Base-by-base conservation (phyloP, 2,113 vertebrate species). In the Echinops telfairi region DNA sequence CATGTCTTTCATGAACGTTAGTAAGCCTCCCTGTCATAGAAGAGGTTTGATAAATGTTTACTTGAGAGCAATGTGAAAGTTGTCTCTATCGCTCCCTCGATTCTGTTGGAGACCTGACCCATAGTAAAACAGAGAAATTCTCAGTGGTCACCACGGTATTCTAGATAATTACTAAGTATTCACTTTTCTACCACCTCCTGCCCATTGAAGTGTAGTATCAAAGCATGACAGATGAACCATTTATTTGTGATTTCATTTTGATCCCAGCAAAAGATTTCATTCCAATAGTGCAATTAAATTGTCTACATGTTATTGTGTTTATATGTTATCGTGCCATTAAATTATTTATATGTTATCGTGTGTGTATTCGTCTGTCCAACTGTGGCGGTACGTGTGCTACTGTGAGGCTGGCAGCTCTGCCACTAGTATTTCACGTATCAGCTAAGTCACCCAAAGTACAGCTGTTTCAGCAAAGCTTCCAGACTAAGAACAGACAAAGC, bases 271-370 rank as follows among this genome's bases (percentile, higher is more conserved):
- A 90, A 58, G 3, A 75, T 85, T 87, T 64, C 79, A 83, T 95
- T 92, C 78, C 33, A 82, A 77, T 15, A n/a, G 29, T 85, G 4
- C 58, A 87, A 71, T 80, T 79, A 71, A 87, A 76, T 79, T 91
- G 23, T 89, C n/a, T n/a, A n/a, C n/a, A n/a, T n/a, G n/a, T n/a
- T n/a, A n/a, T n/a, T n/a, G n/a, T n/a, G n/a, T n/a, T n/a, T n/a
- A n/a, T n/a, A n/a, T n/a, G n/a, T n/a, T n/a, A n/a, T n/a, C n/a
- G n/a, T n/a, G n/a, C n/a, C n/a, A n/a, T n/a, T n/a, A n/a, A n/a
- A n/a, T n/a, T n/a, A n/a, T n/a, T 77, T 66, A 58, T 53, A 73
- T 93, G 58, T 93, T 78, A 47, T 47, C 43, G 10, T 47, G 43
- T 10, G 10, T 47, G 5, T 47, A 47, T 47, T 47, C 5, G 43